Percentiles rank a stretch among this genome's conserved stretches.
phyloP scores from a whole-genome alignment of 2,888 invertebrate genomes.

The Omphaloscelis lunosa region DNA sequence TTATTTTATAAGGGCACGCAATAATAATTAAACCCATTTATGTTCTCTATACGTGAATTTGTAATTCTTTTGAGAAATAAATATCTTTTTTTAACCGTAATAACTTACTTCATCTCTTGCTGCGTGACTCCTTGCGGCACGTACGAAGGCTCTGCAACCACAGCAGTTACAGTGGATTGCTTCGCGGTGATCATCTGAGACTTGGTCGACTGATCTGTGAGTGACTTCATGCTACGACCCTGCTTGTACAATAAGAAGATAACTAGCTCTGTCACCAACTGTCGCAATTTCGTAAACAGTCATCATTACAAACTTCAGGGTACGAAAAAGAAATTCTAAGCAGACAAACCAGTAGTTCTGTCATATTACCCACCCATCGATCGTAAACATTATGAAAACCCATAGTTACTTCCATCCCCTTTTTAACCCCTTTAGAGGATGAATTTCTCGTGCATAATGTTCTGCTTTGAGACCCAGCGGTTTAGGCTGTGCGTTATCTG shows the following conservation, averaged over 20 bases:
- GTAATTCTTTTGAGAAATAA: neutral
- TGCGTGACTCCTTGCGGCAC: neutral
- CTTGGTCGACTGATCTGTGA: neutral
- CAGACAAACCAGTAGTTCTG: neutral
- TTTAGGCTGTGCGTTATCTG: neutral
- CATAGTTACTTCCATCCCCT: neutral
- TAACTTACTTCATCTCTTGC: conserved; percentile 38
- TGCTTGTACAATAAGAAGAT: neutral
- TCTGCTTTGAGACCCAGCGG: too few species aligned
- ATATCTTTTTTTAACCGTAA: neutral
- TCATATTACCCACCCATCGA: neutral
- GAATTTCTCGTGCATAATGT: neutral
- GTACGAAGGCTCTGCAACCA: accelerated
- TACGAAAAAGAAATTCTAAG: neutral
- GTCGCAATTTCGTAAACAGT: neutral
- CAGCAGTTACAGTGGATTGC: neutral
- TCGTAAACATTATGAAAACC: neutral
- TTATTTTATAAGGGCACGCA: neutral
- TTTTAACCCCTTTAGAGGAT: too few species aligned
- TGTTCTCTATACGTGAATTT: neutral
- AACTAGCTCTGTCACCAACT: neutral
- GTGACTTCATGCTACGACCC: neutral
- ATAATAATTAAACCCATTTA: neutral
- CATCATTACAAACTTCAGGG: neutral
- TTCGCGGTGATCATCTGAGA: neutral